Evolutionary conservation across 2,888 invertebrate genomes (phyloP).

Genomic region (Heteromurus nitidus): DNA sequence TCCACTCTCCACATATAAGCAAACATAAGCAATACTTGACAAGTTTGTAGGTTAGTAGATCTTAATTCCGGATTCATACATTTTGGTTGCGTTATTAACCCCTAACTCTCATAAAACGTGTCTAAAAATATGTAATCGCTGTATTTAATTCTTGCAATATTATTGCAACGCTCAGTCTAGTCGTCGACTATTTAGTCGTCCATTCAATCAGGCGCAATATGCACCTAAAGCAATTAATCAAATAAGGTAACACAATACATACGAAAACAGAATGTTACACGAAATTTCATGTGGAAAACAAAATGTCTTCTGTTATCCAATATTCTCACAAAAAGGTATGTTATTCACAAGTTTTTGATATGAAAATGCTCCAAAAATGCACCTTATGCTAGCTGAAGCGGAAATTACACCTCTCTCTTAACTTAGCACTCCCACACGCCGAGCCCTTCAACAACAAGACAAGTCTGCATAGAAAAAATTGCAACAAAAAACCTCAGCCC

Average conservation of each 20-base stretch:
- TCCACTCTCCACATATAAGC: not conserved
- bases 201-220: no score
- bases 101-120: not conserved
- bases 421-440: not conserved
- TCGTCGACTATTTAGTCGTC: not conserved
- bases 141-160: not conserved
- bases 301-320: not conserved
- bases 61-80: constrained; percentile 41
- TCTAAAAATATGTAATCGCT: not conserved
- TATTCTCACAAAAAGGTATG: not conserved
- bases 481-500: no score
- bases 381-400: constrained; percentile 37
- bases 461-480: not conserved
- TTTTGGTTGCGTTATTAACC: not conserved
- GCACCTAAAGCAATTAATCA: not conserved
- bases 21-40: not conserved
- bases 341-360: not conserved
- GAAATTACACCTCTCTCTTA: constrained; percentile 41
- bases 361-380: constrained; percentile 1
- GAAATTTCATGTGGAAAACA: not conserved
- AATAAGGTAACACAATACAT: no score
- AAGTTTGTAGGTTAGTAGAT: constrained; percentile 36
- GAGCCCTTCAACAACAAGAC: not conserved
- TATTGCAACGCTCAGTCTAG: not conserved
- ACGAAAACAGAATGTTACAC: not conserved